A percentile compares a stretch with the other conserved stretches of the same genome.
phyloP scores from a whole-genome alignment of 2,113 vertebrate species.

The Pseudopodoces humilis region DNA sequence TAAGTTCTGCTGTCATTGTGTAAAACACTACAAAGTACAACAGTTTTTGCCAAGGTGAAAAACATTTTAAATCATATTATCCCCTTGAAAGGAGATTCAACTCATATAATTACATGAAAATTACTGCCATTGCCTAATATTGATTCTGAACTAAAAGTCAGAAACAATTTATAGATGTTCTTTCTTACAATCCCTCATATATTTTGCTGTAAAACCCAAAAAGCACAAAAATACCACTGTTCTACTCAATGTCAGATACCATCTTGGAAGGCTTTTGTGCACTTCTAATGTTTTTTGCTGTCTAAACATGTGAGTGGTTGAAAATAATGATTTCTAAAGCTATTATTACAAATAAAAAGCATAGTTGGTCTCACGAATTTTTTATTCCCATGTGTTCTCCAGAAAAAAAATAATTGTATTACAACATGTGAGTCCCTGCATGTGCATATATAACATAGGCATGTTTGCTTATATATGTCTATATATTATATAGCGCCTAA shows the following conservation, averaged over 20 bases:
- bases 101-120: not conserved
- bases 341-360: not conserved
- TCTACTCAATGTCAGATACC: not conserved
- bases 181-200: not conserved
- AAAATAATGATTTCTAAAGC: not conserved
- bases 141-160: not conserved
- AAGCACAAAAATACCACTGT: not conserved
- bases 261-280: not conserved
- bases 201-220: not conserved
- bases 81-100: not conserved
- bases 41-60: not conserved
- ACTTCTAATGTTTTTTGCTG: not conserved
- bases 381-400: not conserved
- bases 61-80: not conserved
- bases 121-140: not conserved
- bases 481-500: not conserved
- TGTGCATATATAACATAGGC: not conserved
- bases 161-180: not conserved
- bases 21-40: not conserved
- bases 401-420: not conserved
- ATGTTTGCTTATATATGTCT: not conserved
- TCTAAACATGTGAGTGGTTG: not conserved
- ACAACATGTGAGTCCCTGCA: not conserved
- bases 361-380: not conserved
- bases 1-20: not conserved